Evolutionary conservation across 2,797 vertebrate species (phyloP), one percentile per base, ranked within the genome.

Genomic region (Semaprochilodus insignis): DNA sequence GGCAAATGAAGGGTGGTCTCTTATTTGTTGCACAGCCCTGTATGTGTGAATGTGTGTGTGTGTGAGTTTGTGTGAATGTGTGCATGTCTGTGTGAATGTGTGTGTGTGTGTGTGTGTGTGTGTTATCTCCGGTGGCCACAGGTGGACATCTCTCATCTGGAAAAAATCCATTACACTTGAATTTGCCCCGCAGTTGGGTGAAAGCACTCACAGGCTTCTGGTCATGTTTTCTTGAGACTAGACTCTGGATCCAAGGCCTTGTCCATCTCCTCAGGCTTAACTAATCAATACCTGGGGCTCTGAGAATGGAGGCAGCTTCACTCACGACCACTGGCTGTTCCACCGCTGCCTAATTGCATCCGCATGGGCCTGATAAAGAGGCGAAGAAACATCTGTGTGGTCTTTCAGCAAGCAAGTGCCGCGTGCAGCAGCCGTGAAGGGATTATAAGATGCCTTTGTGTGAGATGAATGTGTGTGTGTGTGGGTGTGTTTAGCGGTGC

Each of bases 121-220:
- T 79, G 51, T 81, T 71, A 74, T 76, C 55, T 70, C 14, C 21
- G 17, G 52, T 52, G 62, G 62, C 57, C 83, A 81, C 87, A 85
- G 85, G 76, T 85, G 81, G 63, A 27, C 54, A 25, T 87, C 76
- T 75, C 57, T 82, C 83, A 82, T 65, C 83, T 83, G 77, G 74
- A 81, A 84, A 81, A 84, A 84, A 84, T 81, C 81, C 23, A 88
- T 87, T 81, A 81, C 79, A 78, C 82, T 73, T 83, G 74, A 78
- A 78, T 78, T 73, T 19, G 44, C 36, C n/a, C 44, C 34, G 71
- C n/a, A 67, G 36, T 81, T 54, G 62, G 63, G 72, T 59, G 51
- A 31, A 59, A 78, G 69, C 36, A 77, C 52, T 31, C 40, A 52
- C 62, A 76, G 69, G 62, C 57, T 69, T 34, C 44, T 73, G 60